Evolutionary conservation across 2,797 vertebrate genomes (phyloP), one percentile per base, ranked within the genome.

Genomic region (Paedocypris micromegethes): DNA sequence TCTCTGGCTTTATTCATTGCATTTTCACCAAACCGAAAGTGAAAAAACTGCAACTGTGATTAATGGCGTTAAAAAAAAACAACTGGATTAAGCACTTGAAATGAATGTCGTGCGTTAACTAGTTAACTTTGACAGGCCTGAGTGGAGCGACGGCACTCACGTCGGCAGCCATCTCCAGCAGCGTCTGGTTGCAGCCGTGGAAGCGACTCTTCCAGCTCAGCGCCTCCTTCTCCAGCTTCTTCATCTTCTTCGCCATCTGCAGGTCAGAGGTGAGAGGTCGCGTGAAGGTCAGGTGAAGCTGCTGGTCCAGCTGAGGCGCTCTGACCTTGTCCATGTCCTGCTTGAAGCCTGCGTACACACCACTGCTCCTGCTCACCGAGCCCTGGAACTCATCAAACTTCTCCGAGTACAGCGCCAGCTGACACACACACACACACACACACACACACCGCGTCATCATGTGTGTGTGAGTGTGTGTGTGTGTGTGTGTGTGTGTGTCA

Each of bases 251-350:
- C 9, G 92, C 90, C 90, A 98, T 99, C 97, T 99, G 67, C 1
- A 80, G 66, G 58, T 74, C 5, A 71, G 1, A 68, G n/a, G n/a
- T n/a, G n/a, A n/a, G n/a, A n/a, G n/a, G n/a, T n/a, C n/a, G n/a
- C n/a, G n/a, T n/a, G n/a, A n/a, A n/a, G n/a, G n/a, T n/a, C n/a
- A n/a, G n/a, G n/a, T n/a, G n/a, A n/a, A n/a, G n/a, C n/a, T n/a
- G n/a, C n/a, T n/a, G n/a, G n/a, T n/a, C n/a, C n/a, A n/a, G n/a
- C n/a, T n/a, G n/a, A n/a, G n/a, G n/a, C n/a, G n/a, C n/a, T n/a
- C n/a, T n/a, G n/a, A 98, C 97, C 89, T 95, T 98, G 74, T 99
- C 96, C 93, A 99, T 98, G 87, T 99, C 97, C 80, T 95, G 93
- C 84, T 95, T 98, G 90, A 99, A 99, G 65, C 89, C 83, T 79